Conservation (phyloP, 2,113 vertebrate species). For the Rhabdornis inornatus region DNA sequence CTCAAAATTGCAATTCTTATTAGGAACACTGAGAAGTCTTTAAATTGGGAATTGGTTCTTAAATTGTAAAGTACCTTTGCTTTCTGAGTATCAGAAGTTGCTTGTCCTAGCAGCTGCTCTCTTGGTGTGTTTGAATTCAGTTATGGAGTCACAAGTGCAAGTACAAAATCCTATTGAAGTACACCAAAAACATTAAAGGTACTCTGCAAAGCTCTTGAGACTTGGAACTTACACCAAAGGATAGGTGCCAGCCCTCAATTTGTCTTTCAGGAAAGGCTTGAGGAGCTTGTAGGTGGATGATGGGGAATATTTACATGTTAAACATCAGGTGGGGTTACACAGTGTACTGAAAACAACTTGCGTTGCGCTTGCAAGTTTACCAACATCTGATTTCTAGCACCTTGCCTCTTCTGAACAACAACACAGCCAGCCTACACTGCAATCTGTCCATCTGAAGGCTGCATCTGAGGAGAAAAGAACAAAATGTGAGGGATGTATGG, state of each 20-base stretch:
- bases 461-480: background rate
- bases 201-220: background rate
- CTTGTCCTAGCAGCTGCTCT: background rate
- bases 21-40: background rate
- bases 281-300: background rate
- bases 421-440: background rate
- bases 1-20: conserved; percentile 59
- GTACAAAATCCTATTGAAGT: conserved; percentile 17
- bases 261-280: background rate
- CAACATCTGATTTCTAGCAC: conserved; percentile 25
- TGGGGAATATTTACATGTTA: conserved; percentile 9
- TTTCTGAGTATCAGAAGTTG: conserved; percentile 30
- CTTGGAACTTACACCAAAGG: background rate
- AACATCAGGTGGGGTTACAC: background rate
- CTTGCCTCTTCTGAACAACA: background rate
- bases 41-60: conserved; percentile 31
- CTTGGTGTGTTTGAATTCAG: conserved; percentile 5
- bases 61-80: background rate
- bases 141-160: background rate
- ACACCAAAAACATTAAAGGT: background rate
- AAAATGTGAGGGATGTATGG: background rate
- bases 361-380: background rate
- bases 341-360: background rate
- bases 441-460: background rate
- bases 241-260: background rate